Conservation (phyloP, 2,888 invertebrate species). For the Himalopsyche anomala region DNA sequence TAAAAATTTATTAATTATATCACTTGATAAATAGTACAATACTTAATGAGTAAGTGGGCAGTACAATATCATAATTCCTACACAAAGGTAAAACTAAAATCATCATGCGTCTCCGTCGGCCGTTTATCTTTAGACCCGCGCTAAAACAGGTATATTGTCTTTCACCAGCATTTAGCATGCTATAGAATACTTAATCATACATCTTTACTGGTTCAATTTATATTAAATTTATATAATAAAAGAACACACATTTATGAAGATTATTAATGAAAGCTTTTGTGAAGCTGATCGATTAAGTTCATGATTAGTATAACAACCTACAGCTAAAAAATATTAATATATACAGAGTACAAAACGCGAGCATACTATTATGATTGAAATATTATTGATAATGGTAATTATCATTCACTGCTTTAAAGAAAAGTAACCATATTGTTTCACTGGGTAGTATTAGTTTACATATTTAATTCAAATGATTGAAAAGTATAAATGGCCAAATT, state of each 20-base stretch:
- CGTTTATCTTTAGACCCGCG: neutral
- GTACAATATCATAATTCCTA: constrained; percentile 59
- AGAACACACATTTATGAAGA: constrained; percentile 29
- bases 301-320: constrained; percentile 15
- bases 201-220: constrained; percentile 28
- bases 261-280: constrained; percentile 29
- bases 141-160: constrained; percentile 3
- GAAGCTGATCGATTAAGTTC: constrained; percentile 4
- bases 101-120: constrained; percentile 13
- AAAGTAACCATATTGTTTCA: neutral
- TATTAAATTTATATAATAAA: constrained; percentile 29
- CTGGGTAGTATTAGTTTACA: neutral
- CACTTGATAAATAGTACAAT: constrained; percentile 65
- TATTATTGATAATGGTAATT: constrained; percentile 1
- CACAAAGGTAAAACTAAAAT: constrained; percentile 52
- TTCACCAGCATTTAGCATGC: constrained; percentile 25
- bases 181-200: constrained; percentile 33
- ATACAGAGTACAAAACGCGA: constrained; percentile 19
- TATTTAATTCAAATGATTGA: neutral
- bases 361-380: neutral
- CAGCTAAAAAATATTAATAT: constrained; percentile 9
- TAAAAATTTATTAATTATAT: constrained; percentile 62
- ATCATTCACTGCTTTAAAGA: neutral
- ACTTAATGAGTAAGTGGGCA: constrained; percentile 64
- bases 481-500: no score